Evolutionary conservation across 2,888 invertebrate genomes (phyloP).

Genomic region (Lepidonotus clava): DNA sequence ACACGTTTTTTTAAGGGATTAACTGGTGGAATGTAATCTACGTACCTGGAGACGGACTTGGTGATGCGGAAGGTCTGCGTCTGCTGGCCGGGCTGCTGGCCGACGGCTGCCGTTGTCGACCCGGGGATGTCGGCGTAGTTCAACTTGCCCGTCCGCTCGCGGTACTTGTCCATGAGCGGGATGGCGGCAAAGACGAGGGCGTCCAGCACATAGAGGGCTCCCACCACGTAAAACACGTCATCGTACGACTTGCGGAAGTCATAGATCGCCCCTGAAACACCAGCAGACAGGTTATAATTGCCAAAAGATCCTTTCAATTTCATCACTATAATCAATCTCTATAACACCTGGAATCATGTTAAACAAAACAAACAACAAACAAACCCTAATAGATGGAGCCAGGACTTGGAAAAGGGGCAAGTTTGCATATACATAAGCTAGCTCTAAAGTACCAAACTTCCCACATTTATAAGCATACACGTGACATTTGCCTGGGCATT

Average conservation of each 20-base stretch:
- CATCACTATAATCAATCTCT: too few relatives aligned
- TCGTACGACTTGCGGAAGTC: slow-evolving; percentile 68
- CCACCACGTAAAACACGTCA: slow-evolving; percentile 70
- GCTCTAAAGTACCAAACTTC: too few relatives aligned
- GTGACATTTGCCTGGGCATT: too few relatives aligned
- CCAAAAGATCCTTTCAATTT: too few relatives aligned
- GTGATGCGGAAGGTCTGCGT: slow-evolving; percentile 56
- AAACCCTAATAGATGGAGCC: background rate
- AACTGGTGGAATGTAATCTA: background rate
- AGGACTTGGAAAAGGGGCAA: too few relatives aligned
- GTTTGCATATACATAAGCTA: too few relatives aligned
- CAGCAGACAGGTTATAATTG: background rate
- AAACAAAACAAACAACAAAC: too few relatives aligned
- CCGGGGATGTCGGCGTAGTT: slow-evolving; percentile 51
- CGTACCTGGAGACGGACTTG: slow-evolving; percentile 50
- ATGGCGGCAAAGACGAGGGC: slow-evolving; percentile 66
- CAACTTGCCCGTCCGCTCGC: background rate
- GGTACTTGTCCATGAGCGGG: slow-evolving; percentile 58
- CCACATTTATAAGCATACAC: too few relatives aligned
- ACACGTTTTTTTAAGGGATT: too few relatives aligned
- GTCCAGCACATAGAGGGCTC: slow-evolving; percentile 66
- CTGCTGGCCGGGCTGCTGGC: slow-evolving; percentile 32
- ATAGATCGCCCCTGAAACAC: slow-evolving; percentile 65
- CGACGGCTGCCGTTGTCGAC: background rate
- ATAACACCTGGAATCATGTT: too few relatives aligned